Evolutionary conservation across 2,113 vertebrate genomes (phyloP), one percentile per base, ranked within the genome.

Genomic region (Cisticola juncidis): DNA sequence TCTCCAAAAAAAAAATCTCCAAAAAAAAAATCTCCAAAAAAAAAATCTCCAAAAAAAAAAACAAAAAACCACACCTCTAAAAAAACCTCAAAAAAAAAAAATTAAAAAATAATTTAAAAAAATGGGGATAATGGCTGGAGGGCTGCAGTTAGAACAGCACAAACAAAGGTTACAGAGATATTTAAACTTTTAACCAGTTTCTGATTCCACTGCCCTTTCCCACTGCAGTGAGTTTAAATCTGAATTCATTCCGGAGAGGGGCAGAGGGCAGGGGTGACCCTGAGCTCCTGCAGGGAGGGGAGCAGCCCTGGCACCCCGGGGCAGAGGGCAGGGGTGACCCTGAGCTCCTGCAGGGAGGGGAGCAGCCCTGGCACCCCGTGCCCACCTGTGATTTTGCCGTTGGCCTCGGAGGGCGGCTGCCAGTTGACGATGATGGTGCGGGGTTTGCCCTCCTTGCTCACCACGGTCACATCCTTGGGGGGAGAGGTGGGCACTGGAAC

Each of bases 401-500:
- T 99, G 96, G 99, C 99, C 96, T 99, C 99, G 2, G 99, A 99
- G 0, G 99, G 99, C 31, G 99, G 99, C 97, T 99, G 99, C 99
- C 99, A 99, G 97, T 99, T 99, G 14, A 99, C 98, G 36, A 99
- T 99, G 74, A 99, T 99, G 65, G 99, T 99, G 62, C 99, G 98
- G 23, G 99, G 99, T 24, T 99, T 99, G 62, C 99, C 99, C 96
- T 99, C 99, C 97, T 99, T 99, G 98, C 99, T 99, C 92, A 99
- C 99, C 83, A 99, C 99, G 0, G 99, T 99, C 97, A 99, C 99
- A 26, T 99, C 99, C 96, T 99, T 99, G 11, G 99, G 99, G 33
- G 99, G 98, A 23, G 99, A 99, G 91, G 99, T 99, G 57, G 99
- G 99, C 93, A 98, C 99, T 99, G 97, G 18, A 77, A 90, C 80